Evolutionary conservation across 2,888 invertebrate species (phyloP), one percentile per base, ranked within the genome.

Genomic region (Tolmerus cingulatus): DNA sequence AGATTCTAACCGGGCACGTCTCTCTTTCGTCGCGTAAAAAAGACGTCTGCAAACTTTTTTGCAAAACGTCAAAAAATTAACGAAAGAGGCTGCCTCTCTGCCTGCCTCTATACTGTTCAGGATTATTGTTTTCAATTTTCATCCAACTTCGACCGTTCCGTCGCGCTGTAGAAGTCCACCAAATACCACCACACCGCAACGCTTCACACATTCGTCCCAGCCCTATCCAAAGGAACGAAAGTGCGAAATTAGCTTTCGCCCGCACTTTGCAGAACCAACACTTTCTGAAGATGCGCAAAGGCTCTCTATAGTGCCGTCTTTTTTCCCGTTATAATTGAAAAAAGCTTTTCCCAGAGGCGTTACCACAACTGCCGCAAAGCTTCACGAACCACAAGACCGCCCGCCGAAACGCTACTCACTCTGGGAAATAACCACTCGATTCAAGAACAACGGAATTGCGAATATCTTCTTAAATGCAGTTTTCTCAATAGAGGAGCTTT

Each of bases 281-380:
- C 66, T 66, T 66, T 66, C 66, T 51, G 79, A 79, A 79, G 51
- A 82, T 82, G 82, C 46, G 46, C 81, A 55, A 43, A 37, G 43
- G 51, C 46, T 23, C 51, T 66, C 66, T 19, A 55, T 19, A 19
- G 23, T 27, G n/a, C 12, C 66, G 5, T 66, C 66, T 66, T 66
- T 19, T 66, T 27, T 55, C 34, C 34, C n/a, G 57, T 19, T 19
- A 57, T 9, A 37, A 57, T 14, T 82, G 8, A 37, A 16, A 55
- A 82, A 14, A 82, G 82, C 82, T 82, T 82, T 40, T 82, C 57
- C 82, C n/a, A 82, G 57, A 82, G 82, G 82, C 82, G 66, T 82
- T 82, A 79, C 82, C 82, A 34, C 27, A 51, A n/a, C 37, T 16
- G 55, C 55, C 19, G 57, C 82, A 30, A 82, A 57, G 37, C 57